Evolutionary conservation across 2,113 vertebrate genomes (phyloP), one percentile per base, ranked within the genome.

Genomic region (Mobula hypostoma): DNA sequence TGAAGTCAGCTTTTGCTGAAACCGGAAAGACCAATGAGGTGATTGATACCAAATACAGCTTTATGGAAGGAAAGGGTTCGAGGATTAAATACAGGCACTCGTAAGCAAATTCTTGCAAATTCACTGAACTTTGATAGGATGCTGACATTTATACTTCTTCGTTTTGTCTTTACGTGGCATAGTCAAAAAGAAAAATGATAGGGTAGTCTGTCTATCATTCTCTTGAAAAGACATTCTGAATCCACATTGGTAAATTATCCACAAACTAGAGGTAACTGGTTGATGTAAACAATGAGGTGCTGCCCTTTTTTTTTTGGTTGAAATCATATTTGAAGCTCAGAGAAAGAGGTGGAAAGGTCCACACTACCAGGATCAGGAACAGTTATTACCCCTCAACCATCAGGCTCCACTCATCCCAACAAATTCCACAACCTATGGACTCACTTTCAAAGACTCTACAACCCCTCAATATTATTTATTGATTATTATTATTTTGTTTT

Each of bases 1-100:
- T 99, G 97, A 99, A 99, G 96, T 98, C 97, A 0, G 97, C 98
- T 1, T 99, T 99, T 3, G 98, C 99, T 5, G 99, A 99, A 96
- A 99, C 99, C 0, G 97, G 98, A 61, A 99, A 97, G 95, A 99
- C 98, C 32, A 99, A 98, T 94, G 98, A 98, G 58, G 97, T 99
- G 94, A 98, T 99, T 0, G 98, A 98, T 94, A 98, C 97, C 0
- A 99, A 98, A 95, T 99, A 99, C 0, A 96, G 97, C 95, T 98
- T 98, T 95, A 96, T 99, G 94, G 98, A 99, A 0, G 96, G 96
- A 94, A 99, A 98, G 95, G 97, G 97, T 2, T 96, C 98, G 0
- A 98, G 98, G 0, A 97, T 99, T 95, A 98, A 98, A 96, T 99
- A 99, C 94, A 97, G 97, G 0, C 98, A 99, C 95, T 99, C 99